Conservation (phyloP, 1,140 invertebrate genomes). For the Aphidius gifuensis region DNA sequence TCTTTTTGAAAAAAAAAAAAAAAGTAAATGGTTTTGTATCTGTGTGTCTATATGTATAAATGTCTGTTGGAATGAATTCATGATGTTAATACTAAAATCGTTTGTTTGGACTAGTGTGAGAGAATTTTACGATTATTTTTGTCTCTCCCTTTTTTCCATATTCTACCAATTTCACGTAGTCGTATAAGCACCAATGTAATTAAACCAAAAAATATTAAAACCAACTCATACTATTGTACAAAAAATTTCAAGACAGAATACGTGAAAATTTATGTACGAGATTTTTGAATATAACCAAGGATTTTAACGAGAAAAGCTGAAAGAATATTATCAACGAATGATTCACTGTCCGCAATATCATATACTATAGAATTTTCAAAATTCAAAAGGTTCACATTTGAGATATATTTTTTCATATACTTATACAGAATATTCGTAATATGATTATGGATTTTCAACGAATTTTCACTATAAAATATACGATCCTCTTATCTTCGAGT, state of each 20-base stretch:
- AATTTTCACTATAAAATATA: no score
- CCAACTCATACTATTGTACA: background rate
- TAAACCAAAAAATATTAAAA: slow-evolving; percentile 35
- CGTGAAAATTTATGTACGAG: slow-evolving; percentile 16
- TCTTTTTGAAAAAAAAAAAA: slow-evolving; percentile 1
- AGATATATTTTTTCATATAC: background rate
- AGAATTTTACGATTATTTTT: slow-evolving; percentile 35
- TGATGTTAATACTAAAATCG: background rate
- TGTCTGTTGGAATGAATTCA: background rate
- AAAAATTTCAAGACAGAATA: slow-evolving; percentile 1
- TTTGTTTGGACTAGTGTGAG: slow-evolving; percentile 22
- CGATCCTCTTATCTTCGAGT: no score
- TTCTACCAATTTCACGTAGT: slow-evolving; percentile 1
- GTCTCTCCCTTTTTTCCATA: background rate
- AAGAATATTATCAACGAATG: slow-evolving; percentile 3
- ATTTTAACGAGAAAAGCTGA: slow-evolving; percentile 5
- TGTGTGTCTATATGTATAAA: no score
- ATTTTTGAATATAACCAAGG: slow-evolving; percentile 9
- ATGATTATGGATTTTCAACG: no score
- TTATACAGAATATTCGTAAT: no score
- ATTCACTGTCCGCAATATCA: slow-evolving; percentile 1
- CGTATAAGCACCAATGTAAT: slow-evolving; percentile 30
- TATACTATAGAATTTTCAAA: no score
- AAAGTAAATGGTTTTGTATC: background rate
- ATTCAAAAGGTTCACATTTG: no score